Evolutionary conservation across 2,888 invertebrate species (phyloP).

Genomic region (Aspidiotus destructor): DNA sequence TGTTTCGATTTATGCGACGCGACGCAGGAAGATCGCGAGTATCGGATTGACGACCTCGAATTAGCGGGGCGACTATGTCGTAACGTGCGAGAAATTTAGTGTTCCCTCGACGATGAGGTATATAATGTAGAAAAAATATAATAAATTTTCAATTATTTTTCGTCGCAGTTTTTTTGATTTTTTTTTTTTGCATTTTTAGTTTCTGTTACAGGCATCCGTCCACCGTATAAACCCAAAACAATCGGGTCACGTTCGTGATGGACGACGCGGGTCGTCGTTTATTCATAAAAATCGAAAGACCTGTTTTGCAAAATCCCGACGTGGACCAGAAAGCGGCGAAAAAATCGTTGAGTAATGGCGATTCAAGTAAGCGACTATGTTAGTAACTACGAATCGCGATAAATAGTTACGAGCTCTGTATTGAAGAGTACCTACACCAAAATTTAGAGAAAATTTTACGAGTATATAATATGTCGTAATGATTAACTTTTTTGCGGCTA

Average conservation of each 20-base stretch:
- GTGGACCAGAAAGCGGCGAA: slow-evolving; percentile 15
- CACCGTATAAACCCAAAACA: neutral
- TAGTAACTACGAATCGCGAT: neutral
- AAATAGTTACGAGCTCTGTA: neutral
- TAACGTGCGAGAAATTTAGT: too few relatives aligned
- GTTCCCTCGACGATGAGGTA: too few relatives aligned
- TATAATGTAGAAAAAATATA: too few relatives aligned
- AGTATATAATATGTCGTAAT: neutral
- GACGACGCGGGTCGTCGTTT: slow-evolving; percentile 9
- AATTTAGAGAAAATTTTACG: neutral
- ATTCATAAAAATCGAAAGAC: slow-evolving; percentile 29
- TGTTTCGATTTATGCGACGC: too few relatives aligned
- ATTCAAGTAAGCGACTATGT: slow-evolving; percentile 6
- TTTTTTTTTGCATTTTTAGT: neutral
- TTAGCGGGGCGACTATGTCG: too few relatives aligned
- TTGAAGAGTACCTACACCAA: neutral
- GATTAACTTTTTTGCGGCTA: too few relatives aligned
- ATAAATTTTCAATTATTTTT: too few relatives aligned
- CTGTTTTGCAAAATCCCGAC: slow-evolving; percentile 25
- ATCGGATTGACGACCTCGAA: too few relatives aligned
- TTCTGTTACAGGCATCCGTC: slow-evolving; percentile 11
- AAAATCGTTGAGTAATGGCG: neutral
- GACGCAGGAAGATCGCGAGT: too few relatives aligned
- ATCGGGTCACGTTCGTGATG: slow-evolving; percentile 1
- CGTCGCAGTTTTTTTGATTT: neutral